Base-by-base conservation (phyloP, 2,797 vertebrate genomes). In the Lophius americanus region DNA sequence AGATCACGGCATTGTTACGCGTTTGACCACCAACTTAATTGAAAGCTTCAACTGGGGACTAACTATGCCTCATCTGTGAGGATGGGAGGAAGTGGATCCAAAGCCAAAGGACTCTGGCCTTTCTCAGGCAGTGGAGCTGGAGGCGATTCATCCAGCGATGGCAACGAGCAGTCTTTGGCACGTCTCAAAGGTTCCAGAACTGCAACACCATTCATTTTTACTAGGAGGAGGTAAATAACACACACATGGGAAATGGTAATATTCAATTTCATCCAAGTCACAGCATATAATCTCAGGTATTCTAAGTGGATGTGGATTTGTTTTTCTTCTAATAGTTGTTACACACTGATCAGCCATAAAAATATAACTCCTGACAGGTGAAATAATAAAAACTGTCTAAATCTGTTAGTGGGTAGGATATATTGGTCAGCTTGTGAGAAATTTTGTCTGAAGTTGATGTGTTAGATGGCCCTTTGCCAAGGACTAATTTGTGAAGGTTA, bases 51-150 rank as follows among this genome's bases (percentile, higher is more conserved):
- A 43, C 51, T 51, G 72, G 62, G 56, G 69, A 79, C 87, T 76
- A 93, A 89, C 88, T 59, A 95, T 95, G 95, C 72, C 78, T 78
- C 86, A 83, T 89, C 86, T 88, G 74, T 96, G 88, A 95, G 85
- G 78, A 98, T 98, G 97, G 96, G 96, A 85, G 93, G 95, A 89
- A 97, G 94, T 75, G 95, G 95, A 89, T 98, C 96, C 90, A 97
- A 96, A 93, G 89, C 93, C 75, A 96, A 96, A 90, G 94, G 95
- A 63, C 90, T 94, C 68, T 98, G 97, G 96, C 95, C 96, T 83
- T 97, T 97, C 82, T 93, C 95, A 62, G 93, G 94, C 62, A 89
- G 92, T 5, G 92, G 93, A 66, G 73, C 92, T 10, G 94, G 90
- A 78, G 84, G 87, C 0, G 94, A 96, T 41, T 53, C 92, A 7